Evolutionary conservation across 2,888 invertebrate species (phyloP), one percentile per base, ranked within the genome.

Genomic region (Zhengitettix transpicula): DNA sequence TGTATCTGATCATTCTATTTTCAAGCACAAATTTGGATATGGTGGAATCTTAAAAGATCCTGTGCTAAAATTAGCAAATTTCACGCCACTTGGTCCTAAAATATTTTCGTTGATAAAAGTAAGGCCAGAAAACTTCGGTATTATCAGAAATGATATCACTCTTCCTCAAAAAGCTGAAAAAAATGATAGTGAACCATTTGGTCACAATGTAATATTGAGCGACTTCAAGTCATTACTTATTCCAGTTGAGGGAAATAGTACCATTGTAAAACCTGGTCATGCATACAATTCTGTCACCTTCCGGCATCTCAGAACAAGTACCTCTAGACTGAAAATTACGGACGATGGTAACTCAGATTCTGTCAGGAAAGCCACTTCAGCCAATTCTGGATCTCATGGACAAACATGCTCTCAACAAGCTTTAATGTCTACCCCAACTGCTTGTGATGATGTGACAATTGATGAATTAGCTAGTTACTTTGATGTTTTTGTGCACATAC

Each of bases 391-490:
- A 42, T 57, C 61, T 11, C 15, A 52, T 28, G 52, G 56, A 12
- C 62, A 64, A 16, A 67, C 72, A 9, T 92, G 92, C 72, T 90
- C 92, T 0, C 87, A 88, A 67, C 87, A 93, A 72, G 88, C 86
- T 8, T 75, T 82, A 65, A 78, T 81, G 72, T 78, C 78, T 65
- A 70, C 79, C 15, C 79, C 66, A 17, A 55, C 63, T 14, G 57
- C 65, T 54, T 65, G 67, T 40, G 77, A 78, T 67, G 94, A 95
- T 77, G 83, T 92, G 58, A 92, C 91, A 55, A 94, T 94, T 68
- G 92, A 93, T 73, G 96, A 96, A 76, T 78, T 96, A 68, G 94
- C 95, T 63, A 88, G 92, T 72, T 96, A 96, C 75, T 93, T 96
- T 74, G 95, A 96, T 75, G 89, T 92, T 64, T 85, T 90, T 76